Evolutionary conservation across 2,797 vertebrate genomes (phyloP).

Genomic region (Danio kyathit): DNA sequence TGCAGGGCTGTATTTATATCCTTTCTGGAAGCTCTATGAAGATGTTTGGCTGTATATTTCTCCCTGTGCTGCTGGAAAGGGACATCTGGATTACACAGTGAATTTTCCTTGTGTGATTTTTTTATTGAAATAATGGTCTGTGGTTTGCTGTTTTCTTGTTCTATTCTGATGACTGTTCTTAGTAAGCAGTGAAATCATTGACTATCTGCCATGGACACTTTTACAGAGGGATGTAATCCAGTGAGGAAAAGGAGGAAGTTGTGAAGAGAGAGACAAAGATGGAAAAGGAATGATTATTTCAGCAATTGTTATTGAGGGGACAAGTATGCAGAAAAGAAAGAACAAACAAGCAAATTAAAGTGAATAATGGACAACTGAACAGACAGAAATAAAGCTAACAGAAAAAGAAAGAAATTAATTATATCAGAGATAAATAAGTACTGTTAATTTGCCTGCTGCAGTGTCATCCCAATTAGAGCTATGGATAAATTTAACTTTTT

Average conservation of each 20-base stretch:
- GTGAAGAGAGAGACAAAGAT: neutral
- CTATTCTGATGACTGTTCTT: neutral
- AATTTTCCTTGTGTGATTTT: neutral
- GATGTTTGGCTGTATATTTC: constrained; percentile 21
- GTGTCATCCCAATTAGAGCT: too few relatives aligned
- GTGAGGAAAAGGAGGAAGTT: neutral
- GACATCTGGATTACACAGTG: neutral
- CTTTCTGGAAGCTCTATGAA: constrained; percentile 45
- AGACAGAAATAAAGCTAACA: neutral
- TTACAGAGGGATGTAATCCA: neutral
- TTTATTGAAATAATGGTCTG: neutral
- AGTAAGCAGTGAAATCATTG: neutral
- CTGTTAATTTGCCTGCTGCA: too few relatives aligned
- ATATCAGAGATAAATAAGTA: too few relatives aligned
- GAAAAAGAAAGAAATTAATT: neutral
- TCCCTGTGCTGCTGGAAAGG: neutral
- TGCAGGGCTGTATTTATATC: constrained; percentile 48
- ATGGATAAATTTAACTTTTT: too few relatives aligned
- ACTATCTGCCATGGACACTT: constrained; percentile 7
- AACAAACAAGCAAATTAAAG: neutral
- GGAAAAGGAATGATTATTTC: too few relatives aligned
- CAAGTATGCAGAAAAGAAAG: too few relatives aligned
- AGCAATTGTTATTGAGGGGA: too few relatives aligned
- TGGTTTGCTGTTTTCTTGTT: constrained; percentile 7
- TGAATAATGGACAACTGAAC: too few relatives aligned